Conservation (phyloP, 2,797 vertebrate species). For the Forpus xanthops region DNA sequence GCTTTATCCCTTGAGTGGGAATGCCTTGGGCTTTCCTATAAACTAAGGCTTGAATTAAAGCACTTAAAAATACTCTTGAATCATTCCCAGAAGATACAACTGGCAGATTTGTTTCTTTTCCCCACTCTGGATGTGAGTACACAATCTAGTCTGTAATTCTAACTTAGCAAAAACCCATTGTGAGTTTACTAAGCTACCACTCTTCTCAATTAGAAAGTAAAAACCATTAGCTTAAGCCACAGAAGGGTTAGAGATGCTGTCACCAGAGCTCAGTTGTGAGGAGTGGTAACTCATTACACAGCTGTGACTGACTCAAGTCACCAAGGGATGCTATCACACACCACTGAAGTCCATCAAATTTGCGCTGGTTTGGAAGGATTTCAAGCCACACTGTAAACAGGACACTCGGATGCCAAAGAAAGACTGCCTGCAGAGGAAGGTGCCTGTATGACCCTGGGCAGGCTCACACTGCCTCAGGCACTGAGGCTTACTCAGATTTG, state of each 20-base stretch:
- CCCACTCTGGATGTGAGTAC: background rate
- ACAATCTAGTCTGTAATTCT: background rate
- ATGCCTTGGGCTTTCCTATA: slow-evolving; percentile 2
- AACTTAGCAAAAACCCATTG: background rate
- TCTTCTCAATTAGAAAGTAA: background rate
- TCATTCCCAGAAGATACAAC: background rate
- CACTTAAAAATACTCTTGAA: background rate
- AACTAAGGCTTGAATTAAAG: background rate
- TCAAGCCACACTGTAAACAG: rapidly evolving
- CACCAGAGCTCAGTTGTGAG: background rate
- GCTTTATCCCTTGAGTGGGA: background rate
- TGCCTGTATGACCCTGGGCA: background rate
- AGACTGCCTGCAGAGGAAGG: background rate
- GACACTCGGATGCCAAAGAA: background rate
- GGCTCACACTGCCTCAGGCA: background rate
- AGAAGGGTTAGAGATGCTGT: background rate
- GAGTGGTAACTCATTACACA: background rate
- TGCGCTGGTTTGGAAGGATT: background rate
- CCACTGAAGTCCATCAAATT: background rate
- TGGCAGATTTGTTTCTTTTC: background rate
- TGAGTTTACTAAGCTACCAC: background rate
- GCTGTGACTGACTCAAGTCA: background rate
- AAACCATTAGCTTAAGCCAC: background rate
- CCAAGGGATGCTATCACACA: background rate
- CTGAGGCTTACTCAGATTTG: background rate